Percentiles rank a stretch among this genome's conserved stretches.
Evolutionary conservation across 2,888 invertebrate genomes (phyloP).

Genomic region (Nasonia oneida): DNA sequence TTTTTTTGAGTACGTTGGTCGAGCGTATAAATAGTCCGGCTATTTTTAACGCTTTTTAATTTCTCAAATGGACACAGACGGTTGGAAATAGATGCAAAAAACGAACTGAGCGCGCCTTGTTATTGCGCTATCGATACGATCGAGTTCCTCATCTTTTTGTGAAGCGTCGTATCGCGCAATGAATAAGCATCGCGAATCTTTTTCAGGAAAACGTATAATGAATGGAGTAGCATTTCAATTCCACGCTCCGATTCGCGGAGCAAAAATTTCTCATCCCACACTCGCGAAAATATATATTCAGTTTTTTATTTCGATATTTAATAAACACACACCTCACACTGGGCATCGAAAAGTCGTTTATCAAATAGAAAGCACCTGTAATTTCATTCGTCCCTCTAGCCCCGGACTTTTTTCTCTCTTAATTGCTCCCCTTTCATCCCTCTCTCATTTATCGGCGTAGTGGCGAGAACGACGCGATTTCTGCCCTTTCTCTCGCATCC

Average conservation of each 20-base stretch:
- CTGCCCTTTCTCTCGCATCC: neutral
- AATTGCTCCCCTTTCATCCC: neutral
- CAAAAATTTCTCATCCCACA: neutral
- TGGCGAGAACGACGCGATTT: neutral
- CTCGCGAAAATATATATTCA: neutral
- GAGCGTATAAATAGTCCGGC: neutral
- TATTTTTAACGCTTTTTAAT: neutral
- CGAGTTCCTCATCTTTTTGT: no score
- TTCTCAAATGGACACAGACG: neutral
- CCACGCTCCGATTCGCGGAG: neutral
- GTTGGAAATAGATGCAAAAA: neutral
- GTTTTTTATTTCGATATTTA: neutral
- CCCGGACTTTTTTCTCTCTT: neutral
- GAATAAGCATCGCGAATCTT: neutral
- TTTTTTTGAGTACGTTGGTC: neutral
- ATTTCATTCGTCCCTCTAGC: neutral
- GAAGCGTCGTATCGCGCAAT: no score
- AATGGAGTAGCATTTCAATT: neutral
- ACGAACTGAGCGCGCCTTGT: neutral
- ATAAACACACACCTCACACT: neutral
- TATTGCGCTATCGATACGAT: no score
- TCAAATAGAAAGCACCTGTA: slow-evolving; percentile 2
- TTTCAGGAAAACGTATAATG: neutral
- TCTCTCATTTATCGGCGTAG: slow-evolving; percentile 31
- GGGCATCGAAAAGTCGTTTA: slow-evolving; percentile 3